Base-by-base conservation (phyloP, 2,888 invertebrate species). In the Geotrupes spiniger region DNA sequence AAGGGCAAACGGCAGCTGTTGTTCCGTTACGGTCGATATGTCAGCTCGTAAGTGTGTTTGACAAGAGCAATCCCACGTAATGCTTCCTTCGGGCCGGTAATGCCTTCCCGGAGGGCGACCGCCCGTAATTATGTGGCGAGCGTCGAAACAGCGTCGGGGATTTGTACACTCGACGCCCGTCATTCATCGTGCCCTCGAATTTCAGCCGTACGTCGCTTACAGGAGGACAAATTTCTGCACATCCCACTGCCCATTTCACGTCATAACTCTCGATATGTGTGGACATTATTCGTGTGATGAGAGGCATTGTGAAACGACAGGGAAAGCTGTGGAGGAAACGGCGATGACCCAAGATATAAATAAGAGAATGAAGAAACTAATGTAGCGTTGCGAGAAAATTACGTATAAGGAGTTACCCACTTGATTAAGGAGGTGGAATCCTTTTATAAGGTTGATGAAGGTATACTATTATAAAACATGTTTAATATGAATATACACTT, bases 61-160 rank as follows among this genome's bases (percentile, higher is more conserved):
- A 64, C 64, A 63, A 63, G 60, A 63, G 58, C 62, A 63, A 64
- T 64, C 63, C 63, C 58, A 62, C 62, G 60, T 63, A 61, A 62
- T 61, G 63, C 63, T 60, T 60, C 61, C 60, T 57, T 59, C 59
- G 61, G 61, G 59, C 57, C 59, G 56, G 54, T 52, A 62, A 61
- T 61, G 61, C 57, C 51, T 58, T 61, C 62, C 62, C 61, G 50
- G 51, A 62, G 56, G 63, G 63, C 62, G 59, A 58, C 61, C 63
- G 62, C 57, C 21, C 57, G 65, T 65, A 66, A 67, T 65, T 66
- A 66, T 64, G 64, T 66, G 64, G 65, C 63, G 63, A 65, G 63
- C 63, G 63, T 62, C 56, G 59, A 63, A 63, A 64, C 63, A 62
- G 58, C 57, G 55, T 49, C 59, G 56, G 61, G 62, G 63, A 64